These are phyloP conservation scores for Stenurella melanura DNA, from an alignment of 2,888 invertebrate species.

Conservation along the genomic window DNA sequence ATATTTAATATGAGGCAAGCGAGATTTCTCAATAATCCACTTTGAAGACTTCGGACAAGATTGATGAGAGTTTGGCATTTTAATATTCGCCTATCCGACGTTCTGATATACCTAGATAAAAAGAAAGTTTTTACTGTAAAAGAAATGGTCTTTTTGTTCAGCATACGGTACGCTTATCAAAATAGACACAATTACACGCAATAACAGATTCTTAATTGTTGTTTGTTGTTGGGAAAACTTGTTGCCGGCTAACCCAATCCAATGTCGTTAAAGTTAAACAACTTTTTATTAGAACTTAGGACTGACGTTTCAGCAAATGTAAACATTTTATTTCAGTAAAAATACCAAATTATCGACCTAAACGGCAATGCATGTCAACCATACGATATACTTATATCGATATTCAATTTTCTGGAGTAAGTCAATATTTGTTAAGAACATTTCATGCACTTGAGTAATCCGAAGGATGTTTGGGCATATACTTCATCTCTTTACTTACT, in stretches of 20 bases:
- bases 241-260: neutral
- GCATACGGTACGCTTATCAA: conserved; percentile 8
- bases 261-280: neutral
- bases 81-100: neutral
- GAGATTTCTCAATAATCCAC: neutral
- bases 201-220: conserved; percentile 16
- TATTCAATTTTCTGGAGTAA: no score
- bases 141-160: conserved; percentile 17
- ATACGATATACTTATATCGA: no score
- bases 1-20: neutral
- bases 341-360: conserved; percentile 1
- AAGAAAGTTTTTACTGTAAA: neutral
- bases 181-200: neutral
- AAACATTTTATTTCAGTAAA: neutral
- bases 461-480: no score
- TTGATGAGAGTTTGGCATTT: neutral
- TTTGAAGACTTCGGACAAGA: conserved; percentile 8
- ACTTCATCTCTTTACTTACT: no score
- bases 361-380: neutral
- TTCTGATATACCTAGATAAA: conserved; percentile 2
- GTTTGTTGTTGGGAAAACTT: conserved; percentile 18
- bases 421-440: no score
- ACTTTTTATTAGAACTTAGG: neutral
- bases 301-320: neutral
- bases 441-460: no score